Base-by-base conservation (phyloP, 92 coral and sea anemone species). In the Umimayanthus kanabou region DNA sequence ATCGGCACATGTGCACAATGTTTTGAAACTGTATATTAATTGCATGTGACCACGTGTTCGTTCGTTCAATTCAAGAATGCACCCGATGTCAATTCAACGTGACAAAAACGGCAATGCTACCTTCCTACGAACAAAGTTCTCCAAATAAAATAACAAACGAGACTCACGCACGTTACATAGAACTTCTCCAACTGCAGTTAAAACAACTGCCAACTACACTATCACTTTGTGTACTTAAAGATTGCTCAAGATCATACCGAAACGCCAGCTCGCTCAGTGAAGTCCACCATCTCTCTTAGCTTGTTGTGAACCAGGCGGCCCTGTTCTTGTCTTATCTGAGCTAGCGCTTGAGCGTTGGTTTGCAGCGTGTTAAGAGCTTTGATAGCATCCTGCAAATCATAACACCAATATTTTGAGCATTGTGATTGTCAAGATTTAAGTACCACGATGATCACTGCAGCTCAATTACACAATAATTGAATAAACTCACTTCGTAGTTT, bases 331-430 rank as follows among this genome's bases (percentile, higher is more conserved):
- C 98, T 91, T 72, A 95, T 95, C 91, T 97, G 93, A n/a, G 92
- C 93, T 57, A 97, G 85, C 4, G 89, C 98, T 73, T 96, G 94
- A 16, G 99, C 98, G 79, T 97, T 97, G 7, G 99, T 95, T 86
- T 97, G 99, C 15, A 97, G 92, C 30, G 97, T 92, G 91, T 95
- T 95, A 26, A 97, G 95, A 5, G 94, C 93, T 88, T 94, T 97
- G 61, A 97, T 93, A 9, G 99, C 99, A 90, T 95, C 98, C 99
- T 97, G 71, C 13, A 72, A 66, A 82, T 30, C 50, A 66, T 74
- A 42, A 81, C 28, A 81, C 25, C 39, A 26, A 22, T 4, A 22
- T 18, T 75, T 39, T 37, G 26, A 75, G 49, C 28, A 39, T 53
- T 11, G 11, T 15, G 15, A 39, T 53, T 11, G 11, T 15, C 82